Percentiles rank a stretch among this genome's conserved stretches.
These are phyloP conservation scores for Halictus quadricinctus DNA, from an alignment of 2,888 invertebrate species.

Conservation along the genomic window DNA sequence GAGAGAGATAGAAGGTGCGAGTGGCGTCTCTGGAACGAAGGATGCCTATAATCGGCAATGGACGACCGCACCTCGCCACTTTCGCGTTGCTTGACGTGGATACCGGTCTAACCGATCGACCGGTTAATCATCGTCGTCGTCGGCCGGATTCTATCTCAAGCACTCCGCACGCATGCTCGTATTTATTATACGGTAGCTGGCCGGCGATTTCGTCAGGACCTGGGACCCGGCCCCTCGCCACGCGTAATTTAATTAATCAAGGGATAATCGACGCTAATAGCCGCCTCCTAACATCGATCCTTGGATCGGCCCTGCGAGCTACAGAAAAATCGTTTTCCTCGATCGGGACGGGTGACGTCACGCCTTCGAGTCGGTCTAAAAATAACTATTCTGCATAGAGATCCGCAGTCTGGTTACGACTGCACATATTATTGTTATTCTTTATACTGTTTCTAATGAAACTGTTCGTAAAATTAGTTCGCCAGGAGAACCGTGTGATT, in stretches of 20 bases:
- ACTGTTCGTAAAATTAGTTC: no score
- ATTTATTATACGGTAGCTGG: conserved; percentile 63
- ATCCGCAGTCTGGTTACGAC: no score
- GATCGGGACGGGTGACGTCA: background rate
- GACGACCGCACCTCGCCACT: conserved; percentile 78
- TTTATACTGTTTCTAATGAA: no score
- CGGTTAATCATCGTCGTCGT: conserved; percentile 70
- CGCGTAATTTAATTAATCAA: conserved; percentile 42
- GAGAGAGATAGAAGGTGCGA: conserved; percentile 49
- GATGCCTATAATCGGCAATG: conserved; percentile 81
- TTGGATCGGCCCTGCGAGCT: background rate
- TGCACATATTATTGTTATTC: no score
- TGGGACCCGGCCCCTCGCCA: conserved; percentile 6
- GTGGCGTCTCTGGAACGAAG: conserved; percentile 67
- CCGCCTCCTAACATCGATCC: background rate
- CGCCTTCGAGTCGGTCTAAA: background rate
- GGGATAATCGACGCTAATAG: conserved; percentile 21
- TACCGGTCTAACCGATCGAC: conserved; percentile 72
- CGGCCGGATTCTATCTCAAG: conserved; percentile 55
- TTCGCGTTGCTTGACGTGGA: conserved; percentile 72
- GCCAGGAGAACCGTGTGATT: no score
- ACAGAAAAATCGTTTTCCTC: background rate
- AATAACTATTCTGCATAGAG: background rate
- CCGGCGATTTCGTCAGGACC: conserved; percentile 48
- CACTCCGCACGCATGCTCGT: conserved; percentile 30